These are phyloP conservation scores for Ursus arctos DNA, from an alignment of 2,113 vertebrate species.

Conservation along the genomic window DNA sequence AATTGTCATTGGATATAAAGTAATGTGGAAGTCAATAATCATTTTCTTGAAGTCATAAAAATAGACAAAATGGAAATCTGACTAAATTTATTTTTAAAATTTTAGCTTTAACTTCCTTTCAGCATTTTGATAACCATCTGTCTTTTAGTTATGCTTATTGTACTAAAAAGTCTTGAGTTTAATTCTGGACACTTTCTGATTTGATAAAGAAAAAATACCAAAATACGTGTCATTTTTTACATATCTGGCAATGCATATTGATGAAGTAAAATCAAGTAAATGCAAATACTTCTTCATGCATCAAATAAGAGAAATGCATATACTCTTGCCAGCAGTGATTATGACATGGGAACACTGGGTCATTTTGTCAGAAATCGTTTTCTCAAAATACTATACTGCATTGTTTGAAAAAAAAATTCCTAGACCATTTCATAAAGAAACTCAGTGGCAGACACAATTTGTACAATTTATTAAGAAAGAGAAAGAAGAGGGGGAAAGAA, in stretches of 20 bases:
- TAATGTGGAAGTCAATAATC: conserved; percentile 26
- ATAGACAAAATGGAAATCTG: conserved; percentile 29
- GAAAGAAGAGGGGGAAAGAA: background rate
- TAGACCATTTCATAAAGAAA: conserved; percentile 39
- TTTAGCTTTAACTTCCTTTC: conserved; percentile 36
- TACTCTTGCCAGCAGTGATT: background rate
- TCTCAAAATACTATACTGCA: background rate
- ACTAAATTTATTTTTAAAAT: conserved; percentile 38
- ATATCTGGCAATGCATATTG: background rate
- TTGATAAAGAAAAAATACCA: background rate
- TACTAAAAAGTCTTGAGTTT: background rate
- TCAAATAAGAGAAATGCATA: background rate
- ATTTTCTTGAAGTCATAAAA: conserved; percentile 55
- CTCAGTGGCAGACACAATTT: background rate
- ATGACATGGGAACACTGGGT: background rate
- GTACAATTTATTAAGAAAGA: background rate
- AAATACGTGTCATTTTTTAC: conserved; percentile 12
- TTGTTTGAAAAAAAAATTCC: conserved; percentile 30
- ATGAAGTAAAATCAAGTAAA: conserved; percentile 61
- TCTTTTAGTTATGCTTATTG: conserved; percentile 45
- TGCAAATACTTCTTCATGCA: background rate
- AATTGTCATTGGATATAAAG: background rate
- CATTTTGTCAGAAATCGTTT: conserved; percentile 26
- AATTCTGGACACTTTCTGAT: background rate
- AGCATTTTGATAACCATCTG: background rate